Base-by-base conservation (phyloP, 1,140 invertebrate species). In the Brachionus koreanus region DNA sequence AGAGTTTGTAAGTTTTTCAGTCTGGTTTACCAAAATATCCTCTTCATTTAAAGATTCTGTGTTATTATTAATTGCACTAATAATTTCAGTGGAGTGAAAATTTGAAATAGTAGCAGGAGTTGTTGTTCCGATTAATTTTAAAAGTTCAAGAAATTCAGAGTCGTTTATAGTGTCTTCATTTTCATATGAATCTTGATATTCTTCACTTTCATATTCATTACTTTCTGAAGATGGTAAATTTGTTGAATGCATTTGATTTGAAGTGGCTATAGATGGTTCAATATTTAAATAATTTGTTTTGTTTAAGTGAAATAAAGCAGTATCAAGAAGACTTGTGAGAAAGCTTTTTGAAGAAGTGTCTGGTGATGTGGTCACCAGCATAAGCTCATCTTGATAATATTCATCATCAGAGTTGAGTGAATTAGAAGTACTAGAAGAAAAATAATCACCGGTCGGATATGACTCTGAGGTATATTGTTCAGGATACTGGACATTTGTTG, bases 111-210 rank as follows among this genome's bases (percentile, higher is more conserved):
- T 10, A 69, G n/a, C 7, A 16, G 37, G 13, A 69, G 69, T 74
- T 5, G 39, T 74, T 13, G 69, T 74, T 25, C 69, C 69, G 4
- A 74, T 74, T 46, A 74, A 25, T 29, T 74, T 74, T 12, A 74
- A 10, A 12, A 74, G 43, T 74, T 74, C 69, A 46, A 46, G 69
- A 42, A 46, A 74, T 46, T 74, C 69, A 6, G 69, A 74, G 10
- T 74, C 69, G 5, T 74, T 74, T 29, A 43, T 33, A 13, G 12
- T 46, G 23, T 74, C 42, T 46, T 74, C 69, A 46, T n/a, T 23
- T 46, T 74, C 69, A 25, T 74, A 42, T 43, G 69, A 74, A 46
- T 74, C 69, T 43, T 46, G n/a, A 46, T 74, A 19, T 74, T 74
- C 49, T 57, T 25, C 69, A n/a, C 7, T 74, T 25, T 74, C 23